A percentile compares a stretch with the other conserved stretches of the same genome.
These are phyloP conservation scores for Eupithecia dodoneata DNA, from an alignment of 2,888 invertebrate genomes.

Conservation along the genomic window DNA sequence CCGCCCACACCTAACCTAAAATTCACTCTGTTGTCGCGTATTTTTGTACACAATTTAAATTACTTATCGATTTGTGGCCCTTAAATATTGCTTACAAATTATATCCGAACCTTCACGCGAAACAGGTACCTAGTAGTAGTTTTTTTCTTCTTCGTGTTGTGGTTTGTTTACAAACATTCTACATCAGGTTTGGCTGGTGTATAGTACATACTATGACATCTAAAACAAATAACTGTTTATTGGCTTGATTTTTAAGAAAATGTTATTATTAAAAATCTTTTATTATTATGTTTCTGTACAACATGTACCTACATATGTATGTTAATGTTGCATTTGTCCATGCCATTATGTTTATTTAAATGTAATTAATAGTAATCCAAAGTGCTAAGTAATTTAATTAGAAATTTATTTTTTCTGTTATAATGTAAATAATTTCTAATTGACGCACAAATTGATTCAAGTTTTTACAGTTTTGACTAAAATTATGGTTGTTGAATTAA, in stretches of 20 bases:
- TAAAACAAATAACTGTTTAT: not conserved
- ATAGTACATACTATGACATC: not conserved
- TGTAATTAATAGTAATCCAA: conserved; percentile 30
- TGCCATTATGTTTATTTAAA: conserved; percentile 18
- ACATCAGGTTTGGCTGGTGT: no score
- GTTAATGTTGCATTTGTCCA: conserved; percentile 35
- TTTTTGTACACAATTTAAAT: no score
- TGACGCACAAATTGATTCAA: conserved; percentile 20
- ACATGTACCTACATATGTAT: conserved; percentile 8
- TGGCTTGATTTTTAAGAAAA: not conserved
- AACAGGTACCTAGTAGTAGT: no score
- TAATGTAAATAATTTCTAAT: not conserved
- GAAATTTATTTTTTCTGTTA: not conserved
- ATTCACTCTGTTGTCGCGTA: no score
- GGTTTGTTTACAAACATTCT: no score
- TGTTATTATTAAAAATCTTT: conserved; percentile 18
- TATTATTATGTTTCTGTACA: not conserved
- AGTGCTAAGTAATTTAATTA: conserved; percentile 37
- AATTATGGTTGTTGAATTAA: not conserved
- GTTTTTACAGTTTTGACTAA: not conserved
- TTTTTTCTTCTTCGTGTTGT: no score
- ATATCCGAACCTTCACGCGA: no score
- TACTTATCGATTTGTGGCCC: no score
- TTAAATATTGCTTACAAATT: no score
- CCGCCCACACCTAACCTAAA: no score